Conservation (phyloP, 2,888 invertebrate species). For the Drosophila melanosoma region DNA sequence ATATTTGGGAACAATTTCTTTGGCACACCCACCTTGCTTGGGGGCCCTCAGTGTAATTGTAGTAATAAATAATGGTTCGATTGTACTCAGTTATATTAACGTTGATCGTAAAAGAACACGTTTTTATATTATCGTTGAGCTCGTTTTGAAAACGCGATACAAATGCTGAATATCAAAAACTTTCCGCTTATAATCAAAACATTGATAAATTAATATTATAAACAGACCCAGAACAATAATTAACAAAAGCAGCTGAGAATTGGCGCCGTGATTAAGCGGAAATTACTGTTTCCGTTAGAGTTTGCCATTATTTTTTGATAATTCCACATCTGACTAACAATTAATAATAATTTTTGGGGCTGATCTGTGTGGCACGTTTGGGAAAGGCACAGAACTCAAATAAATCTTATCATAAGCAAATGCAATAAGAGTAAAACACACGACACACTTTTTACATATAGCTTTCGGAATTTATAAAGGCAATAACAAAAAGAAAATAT, state of each 20-base stretch:
- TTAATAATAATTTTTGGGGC: background rate
- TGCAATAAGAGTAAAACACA: slow-evolving; percentile 69
- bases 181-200: slow-evolving; percentile 70
- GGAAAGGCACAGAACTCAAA: slow-evolving; percentile 2
- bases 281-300: slow-evolving; percentile 7
- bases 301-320: background rate
- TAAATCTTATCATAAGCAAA: slow-evolving; percentile 61
- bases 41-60: slow-evolving; percentile 16
- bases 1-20: background rate
- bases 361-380: slow-evolving; percentile 26
- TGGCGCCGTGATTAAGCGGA: slow-evolving; percentile 35
- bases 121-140: slow-evolving; percentile 53
- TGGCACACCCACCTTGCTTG: background rate
- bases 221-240: slow-evolving; percentile 27
- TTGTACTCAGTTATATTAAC: slow-evolving; percentile 36
- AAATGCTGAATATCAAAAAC: slow-evolving; percentile 59
- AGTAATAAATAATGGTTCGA: slow-evolving; percentile 19
- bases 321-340: background rate
- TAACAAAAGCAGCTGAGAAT: slow-evolving; percentile 24
- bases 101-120: slow-evolving; percentile 55
- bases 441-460: slow-evolving; percentile 43
- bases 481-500: slow-evolving; percentile 37
- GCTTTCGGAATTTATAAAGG: slow-evolving; percentile 56
- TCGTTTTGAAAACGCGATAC: slow-evolving; percentile 72
- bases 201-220: slow-evolving; percentile 48